phyloP scores from a whole-genome alignment of 1,140 invertebrate species.

The Diabrotica undecimpunctata region DNA sequence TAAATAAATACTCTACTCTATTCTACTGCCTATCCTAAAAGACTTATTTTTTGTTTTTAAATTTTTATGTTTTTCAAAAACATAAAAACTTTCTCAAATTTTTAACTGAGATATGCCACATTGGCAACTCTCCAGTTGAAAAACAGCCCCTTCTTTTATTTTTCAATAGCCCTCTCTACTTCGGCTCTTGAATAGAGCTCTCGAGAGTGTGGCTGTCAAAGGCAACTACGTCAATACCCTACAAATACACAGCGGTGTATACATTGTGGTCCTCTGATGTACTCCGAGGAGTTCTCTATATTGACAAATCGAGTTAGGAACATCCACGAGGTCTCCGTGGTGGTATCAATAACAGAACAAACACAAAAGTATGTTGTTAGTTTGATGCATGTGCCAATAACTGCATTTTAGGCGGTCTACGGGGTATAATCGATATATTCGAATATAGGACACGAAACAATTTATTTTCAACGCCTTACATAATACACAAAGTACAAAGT shows the following conservation, averaged over 20 bases:
- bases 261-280: background rate
- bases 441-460: no score
- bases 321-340: background rate
- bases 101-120: no score
- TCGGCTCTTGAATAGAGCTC: background rate
- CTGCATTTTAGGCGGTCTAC: no score
- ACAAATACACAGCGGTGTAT: background rate
- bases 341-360: background rate
- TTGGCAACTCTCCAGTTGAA: background rate
- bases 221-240: background rate
- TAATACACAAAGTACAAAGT: no score
- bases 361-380: conserved; percentile 1
- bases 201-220: conserved; percentile 1
- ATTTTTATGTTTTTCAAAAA: no score
- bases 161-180: background rate
- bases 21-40: no score
- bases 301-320: conserved; percentile 2
- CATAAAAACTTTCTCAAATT: no score
- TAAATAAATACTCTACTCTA: no score
- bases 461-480: no score
- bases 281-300: background rate
- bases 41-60: no score
- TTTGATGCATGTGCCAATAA: background rate
- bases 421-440: no score
- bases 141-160: background rate